These are phyloP conservation scores for Protonemura montana DNA, from an alignment of 2,888 invertebrate species.

Conservation along the genomic window DNA sequence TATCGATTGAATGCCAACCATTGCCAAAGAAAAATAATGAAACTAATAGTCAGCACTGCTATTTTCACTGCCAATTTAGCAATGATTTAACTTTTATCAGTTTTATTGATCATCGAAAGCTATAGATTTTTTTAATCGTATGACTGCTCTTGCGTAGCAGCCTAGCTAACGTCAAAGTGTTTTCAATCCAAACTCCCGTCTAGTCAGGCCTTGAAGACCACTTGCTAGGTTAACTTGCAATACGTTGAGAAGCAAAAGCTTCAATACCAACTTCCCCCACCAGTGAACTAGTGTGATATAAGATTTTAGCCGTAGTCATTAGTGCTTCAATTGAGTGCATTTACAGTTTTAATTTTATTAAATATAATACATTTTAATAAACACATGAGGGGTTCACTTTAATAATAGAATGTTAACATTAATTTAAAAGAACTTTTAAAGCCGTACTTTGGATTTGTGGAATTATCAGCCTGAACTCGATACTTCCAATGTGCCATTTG, in stretches of 20 bases:
- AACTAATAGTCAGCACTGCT: no score
- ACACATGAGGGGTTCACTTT: not conserved
- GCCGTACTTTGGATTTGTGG: not conserved
- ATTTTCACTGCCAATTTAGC: not conserved
- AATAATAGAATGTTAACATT: not conserved
- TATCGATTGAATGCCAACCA: not conserved
- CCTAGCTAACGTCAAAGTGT: not conserved
- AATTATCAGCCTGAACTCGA: not conserved
- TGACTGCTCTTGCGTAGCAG: not conserved
- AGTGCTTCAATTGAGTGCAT: not conserved
- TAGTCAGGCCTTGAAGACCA: not conserved
- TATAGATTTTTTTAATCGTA: not conserved
- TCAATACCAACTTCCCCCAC: not conserved
- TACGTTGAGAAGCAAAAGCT: no score
- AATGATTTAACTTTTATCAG: not conserved
- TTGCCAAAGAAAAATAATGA: not conserved
- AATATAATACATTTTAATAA: not conserved
- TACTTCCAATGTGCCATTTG: not conserved
- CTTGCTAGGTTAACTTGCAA: no score
- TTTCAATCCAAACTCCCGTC: not conserved
- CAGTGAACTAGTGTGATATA: slow-evolving; percentile 2
- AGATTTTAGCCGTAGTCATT: not conserved
- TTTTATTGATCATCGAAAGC: not conserved
- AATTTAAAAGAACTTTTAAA: not conserved
- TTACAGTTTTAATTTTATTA: not conserved